A percentile compares a stretch with the other conserved stretches of the same genome.
Evolutionary conservation across 2,888 invertebrate species (phyloP).

Genomic region (Elegia similella): DNA sequence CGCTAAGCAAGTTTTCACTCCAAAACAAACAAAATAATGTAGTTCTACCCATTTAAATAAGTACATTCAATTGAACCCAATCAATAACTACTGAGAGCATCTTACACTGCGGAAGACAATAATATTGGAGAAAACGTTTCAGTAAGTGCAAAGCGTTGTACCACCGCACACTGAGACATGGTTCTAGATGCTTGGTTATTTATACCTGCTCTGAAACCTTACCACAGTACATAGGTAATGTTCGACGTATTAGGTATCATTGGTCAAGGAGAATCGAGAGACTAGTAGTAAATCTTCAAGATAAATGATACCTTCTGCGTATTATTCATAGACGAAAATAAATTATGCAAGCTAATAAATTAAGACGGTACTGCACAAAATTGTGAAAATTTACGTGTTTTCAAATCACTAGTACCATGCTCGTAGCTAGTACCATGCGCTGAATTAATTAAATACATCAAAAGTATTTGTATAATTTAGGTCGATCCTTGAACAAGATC

Average conservation of each 20-base stretch:
- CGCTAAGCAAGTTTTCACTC: too few relatives aligned
- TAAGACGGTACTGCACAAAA: too few relatives aligned
- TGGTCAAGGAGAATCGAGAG: not conserved
- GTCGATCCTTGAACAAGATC: too few relatives aligned
- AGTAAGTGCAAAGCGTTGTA: constrained; percentile 47
- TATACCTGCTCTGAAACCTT: constrained; percentile 11
- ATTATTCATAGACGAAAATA: not conserved
- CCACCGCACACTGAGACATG: constrained; percentile 35
- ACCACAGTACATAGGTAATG: constrained; percentile 7
- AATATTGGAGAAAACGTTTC: constrained; percentile 30
- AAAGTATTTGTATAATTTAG: too few relatives aligned
- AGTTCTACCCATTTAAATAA: not conserved
- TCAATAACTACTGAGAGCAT: constrained; percentile 11
- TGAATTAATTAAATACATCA: too few relatives aligned
- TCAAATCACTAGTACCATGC: too few relatives aligned
- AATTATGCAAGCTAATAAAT: not conserved
- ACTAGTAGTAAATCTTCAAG: not conserved
- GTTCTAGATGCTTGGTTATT: constrained; percentile 29
- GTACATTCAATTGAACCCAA: constrained; percentile 1
- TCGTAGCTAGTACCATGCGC: too few relatives aligned
- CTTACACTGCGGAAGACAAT: constrained; percentile 18
- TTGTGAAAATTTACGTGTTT: too few relatives aligned
- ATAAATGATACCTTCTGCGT: not conserved
- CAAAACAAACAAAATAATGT: not conserved
- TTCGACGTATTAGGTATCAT: not conserved